These are phyloP conservation scores for Danaus melanippus DNA, from an alignment of 1,140 invertebrate species.

Conservation along the genomic window DNA sequence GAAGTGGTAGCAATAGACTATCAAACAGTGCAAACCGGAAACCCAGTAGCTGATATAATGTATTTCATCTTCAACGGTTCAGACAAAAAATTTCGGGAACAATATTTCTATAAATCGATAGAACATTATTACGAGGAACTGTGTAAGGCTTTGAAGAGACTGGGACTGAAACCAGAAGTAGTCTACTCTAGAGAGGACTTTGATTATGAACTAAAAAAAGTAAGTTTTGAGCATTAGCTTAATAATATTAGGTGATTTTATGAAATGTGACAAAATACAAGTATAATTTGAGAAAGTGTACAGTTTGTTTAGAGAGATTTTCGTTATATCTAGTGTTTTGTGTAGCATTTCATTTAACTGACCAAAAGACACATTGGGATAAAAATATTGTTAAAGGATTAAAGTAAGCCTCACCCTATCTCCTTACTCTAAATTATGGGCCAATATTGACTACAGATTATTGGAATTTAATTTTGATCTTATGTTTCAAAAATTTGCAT, in stretches of 20 bases:
- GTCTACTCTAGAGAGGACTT: conserved; percentile 33
- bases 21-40: conserved; percentile 67
- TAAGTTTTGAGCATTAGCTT: conserved; percentile 11
- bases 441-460: too few relatives aligned
- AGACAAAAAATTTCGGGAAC: conserved; percentile 49
- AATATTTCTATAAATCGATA: conserved; percentile 59
- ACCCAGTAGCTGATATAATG: conserved; percentile 68
- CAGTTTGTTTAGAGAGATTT: too few relatives aligned
- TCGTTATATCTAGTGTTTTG: too few relatives aligned
- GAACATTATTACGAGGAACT: conserved; percentile 67
- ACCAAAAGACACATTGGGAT: too few relatives aligned
- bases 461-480: too few relatives aligned
- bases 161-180: conserved; percentile 25
- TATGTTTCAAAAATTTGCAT: too few relatives aligned
- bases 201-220: conserved; percentile 37
- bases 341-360: too few relatives aligned
- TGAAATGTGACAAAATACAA: not conserved
- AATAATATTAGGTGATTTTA: not conserved
- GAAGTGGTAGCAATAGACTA: conserved; percentile 66
- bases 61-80: conserved; percentile 73
- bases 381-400: too few relatives aligned
- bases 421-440: too few relatives aligned
- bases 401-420: too few relatives aligned
- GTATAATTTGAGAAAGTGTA: too few relatives aligned
- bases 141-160: conserved; percentile 21